A percentile compares a stretch with the other conserved stretches of the same genome.
Conservation (phyloP, 1,140 invertebrate species). For the Papilio polyxenes region DNA sequence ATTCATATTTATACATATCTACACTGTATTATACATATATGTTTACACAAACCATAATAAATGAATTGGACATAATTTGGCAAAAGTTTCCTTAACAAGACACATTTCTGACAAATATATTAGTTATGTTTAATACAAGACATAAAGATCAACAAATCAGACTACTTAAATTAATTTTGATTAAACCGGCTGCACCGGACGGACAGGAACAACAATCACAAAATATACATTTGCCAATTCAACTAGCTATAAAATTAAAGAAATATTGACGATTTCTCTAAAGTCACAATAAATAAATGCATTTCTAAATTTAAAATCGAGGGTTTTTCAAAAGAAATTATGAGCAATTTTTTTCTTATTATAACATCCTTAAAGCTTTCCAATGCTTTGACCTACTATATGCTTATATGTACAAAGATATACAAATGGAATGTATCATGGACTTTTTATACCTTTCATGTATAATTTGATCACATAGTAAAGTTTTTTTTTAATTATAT, state of each 20-base stretch:
- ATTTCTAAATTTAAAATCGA: conserved; percentile 45
- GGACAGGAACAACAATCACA: conserved; percentile 37
- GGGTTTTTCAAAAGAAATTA: conserved; percentile 54
- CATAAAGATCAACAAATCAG: conserved; percentile 6
- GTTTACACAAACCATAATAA: background rate
- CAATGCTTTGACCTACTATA: conserved; percentile 62
- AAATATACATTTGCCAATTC: conserved; percentile 39
- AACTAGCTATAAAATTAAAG: conserved; percentile 40
- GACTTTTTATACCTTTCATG: conserved; percentile 65
- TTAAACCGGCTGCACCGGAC: background rate
- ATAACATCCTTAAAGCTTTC: conserved; percentile 75
- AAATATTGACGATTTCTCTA: conserved; percentile 38
- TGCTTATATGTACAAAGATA: conserved; percentile 67
- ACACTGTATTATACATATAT: conserved; percentile 17
- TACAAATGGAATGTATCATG: conserved; percentile 77
- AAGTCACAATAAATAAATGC: conserved; percentile 49
- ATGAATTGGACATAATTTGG: conserved; percentile 12
- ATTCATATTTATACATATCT: conserved; percentile 25
- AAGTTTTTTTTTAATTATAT: conserved; percentile 52
- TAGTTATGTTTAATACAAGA: background rate
- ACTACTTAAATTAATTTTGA: conserved; percentile 37
- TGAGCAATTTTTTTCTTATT: conserved; percentile 73
- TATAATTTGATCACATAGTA: conserved; percentile 65
- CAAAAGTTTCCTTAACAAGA: conserved; percentile 16
- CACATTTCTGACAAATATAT: conserved; percentile 13